Evolutionary conservation across 37 sponge, comb jelly and placozoan genomes (phyloP).

Genomic region (Crambe crambe): DNA sequence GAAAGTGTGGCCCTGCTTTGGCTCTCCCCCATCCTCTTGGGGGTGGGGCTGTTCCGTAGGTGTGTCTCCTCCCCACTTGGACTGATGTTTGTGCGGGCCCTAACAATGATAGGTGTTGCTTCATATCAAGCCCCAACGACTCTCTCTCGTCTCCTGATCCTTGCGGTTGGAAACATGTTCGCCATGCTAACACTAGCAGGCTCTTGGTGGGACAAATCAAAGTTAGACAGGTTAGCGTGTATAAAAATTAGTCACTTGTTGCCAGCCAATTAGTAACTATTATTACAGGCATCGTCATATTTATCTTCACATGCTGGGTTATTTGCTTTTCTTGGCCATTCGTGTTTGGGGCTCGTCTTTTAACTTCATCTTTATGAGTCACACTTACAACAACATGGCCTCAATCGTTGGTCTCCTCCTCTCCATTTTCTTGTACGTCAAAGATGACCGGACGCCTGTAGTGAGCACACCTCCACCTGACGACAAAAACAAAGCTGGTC

Average conservation of each 20-base stretch:
- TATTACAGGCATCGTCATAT: slow-evolving; percentile 42
- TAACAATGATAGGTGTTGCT: slow-evolving; percentile 42
- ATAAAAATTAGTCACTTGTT: too few relatives aligned
- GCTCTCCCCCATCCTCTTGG: slow-evolving; percentile 54
- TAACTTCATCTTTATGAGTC: slow-evolving; percentile 30
- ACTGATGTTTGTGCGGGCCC: slow-evolving; percentile 31
- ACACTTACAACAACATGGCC: slow-evolving; percentile 18
- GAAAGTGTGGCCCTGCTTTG: slow-evolving; percentile 29
- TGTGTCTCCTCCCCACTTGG: slow-evolving; percentile 37
- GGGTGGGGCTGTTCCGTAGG: slow-evolving; percentile 20
- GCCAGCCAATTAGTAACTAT: too few relatives aligned
- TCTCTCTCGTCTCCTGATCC: slow-evolving; percentile 13
- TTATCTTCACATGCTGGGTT: slow-evolving; percentile 51
- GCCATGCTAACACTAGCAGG: slow-evolving; percentile 29
- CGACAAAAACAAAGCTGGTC: neutral
- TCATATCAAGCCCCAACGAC: slow-evolving; percentile 48
- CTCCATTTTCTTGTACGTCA: slow-evolving; percentile 11
- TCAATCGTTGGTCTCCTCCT: slow-evolving; percentile 6
- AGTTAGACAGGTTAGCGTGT: slow-evolving; percentile 55
- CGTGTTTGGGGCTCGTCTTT: slow-evolving; percentile 48
- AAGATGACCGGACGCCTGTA: slow-evolving; percentile 32
- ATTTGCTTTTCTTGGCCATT: slow-evolving; percentile 51
- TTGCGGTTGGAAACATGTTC: slow-evolving; percentile 44
- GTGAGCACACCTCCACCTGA: neutral
- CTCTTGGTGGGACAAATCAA: slow-evolving; percentile 45